phyloP scores from a whole-genome alignment of 2,797 vertebrate species.

The Clarias pachynema region DNA sequence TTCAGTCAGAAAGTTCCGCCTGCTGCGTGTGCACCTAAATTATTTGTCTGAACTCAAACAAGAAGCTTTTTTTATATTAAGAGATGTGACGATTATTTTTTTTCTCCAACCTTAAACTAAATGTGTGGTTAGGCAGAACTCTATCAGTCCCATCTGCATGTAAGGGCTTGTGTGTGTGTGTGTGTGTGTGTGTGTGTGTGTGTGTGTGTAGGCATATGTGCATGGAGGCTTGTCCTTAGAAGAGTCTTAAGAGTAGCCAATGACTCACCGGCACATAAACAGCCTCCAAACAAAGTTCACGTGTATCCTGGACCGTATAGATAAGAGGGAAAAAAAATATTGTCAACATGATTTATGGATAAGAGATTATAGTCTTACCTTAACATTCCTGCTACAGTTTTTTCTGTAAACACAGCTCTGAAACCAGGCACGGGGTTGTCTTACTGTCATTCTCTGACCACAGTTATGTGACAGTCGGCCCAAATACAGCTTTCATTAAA shows the following conservation, averaged over 20 bases:
- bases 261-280: background rate
- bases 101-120: conserved; percentile 6
- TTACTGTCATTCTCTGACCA: conserved; percentile 18
- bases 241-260: background rate
- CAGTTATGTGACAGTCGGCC: background rate
- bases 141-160: conserved; percentile 7
- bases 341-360: background rate
- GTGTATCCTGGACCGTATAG: background rate
- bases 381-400: conserved; percentile 15
- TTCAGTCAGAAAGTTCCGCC: background rate
- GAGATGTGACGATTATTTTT: conserved; percentile 11
- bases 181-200: background rate
- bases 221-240: background rate
- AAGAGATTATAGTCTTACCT: conserved; percentile 17
- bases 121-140: conserved; percentile 23
- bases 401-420: background rate
- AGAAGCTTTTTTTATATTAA: background rate
- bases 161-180: background rate
- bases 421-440: background rate
- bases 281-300: background rate
- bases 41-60: background rate
- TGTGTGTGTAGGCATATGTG: background rate
- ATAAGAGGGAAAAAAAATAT: background rate
- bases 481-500: conserved; percentile 37
- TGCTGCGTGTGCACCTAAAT: background rate